Conservation (phyloP, 2,113 vertebrate genomes). For the Lepidothrix coronata region DNA sequence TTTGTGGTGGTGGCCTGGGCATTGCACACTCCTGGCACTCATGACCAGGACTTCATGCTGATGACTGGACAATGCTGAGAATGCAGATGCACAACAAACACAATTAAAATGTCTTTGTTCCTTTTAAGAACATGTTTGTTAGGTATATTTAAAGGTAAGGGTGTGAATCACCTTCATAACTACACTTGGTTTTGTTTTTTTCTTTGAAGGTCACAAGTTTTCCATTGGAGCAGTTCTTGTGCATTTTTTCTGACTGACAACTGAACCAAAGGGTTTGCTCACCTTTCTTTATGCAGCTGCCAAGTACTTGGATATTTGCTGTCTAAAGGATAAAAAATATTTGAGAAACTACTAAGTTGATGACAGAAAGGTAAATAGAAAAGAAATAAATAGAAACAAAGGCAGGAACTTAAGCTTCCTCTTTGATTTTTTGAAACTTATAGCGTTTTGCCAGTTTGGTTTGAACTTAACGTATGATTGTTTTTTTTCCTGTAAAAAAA, state of each 20-base stretch:
- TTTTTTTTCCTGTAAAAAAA: background rate
- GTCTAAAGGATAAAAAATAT: background rate
- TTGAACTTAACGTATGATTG: background rate
- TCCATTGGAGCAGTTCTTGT: background rate
- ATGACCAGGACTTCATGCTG: background rate
- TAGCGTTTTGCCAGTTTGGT: background rate
- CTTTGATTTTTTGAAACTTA: background rate
- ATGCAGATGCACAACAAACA: background rate
- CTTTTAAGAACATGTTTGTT: background rate
- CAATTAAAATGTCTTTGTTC: background rate
- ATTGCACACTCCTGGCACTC: background rate
- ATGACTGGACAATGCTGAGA: background rate
- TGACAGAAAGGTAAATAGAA: background rate
- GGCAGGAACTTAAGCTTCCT: background rate
- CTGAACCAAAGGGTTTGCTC: background rate
- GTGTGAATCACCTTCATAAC: background rate
- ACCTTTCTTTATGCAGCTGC: background rate
- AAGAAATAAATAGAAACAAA: background rate
- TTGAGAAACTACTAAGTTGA: background rate
- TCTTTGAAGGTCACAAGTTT: background rate
- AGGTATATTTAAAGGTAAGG: background rate
- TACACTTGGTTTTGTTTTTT: background rate
- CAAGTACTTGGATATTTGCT: background rate
- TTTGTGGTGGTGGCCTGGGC: background rate
- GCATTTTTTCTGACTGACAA: background rate